Percentiles rank a stretch among this genome's conserved stretches.
These are phyloP conservation scores for Pangasius mekongensis DNA, from an alignment of 2,797 vertebrate genomes.

Conservation along the genomic window DNA sequence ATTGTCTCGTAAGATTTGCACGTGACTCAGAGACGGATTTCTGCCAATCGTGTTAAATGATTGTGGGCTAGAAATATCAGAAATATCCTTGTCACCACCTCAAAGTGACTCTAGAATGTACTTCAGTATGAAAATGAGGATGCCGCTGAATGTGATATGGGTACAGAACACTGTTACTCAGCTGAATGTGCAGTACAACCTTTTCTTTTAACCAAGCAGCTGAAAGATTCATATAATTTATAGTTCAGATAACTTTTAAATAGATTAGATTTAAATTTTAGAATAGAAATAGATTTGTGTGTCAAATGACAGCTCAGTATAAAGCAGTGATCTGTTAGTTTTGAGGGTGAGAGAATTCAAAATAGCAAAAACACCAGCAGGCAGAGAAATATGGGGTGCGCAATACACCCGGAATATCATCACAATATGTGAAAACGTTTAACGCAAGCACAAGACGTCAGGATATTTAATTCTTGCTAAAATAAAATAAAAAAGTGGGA, in stretches of 20 bases:
- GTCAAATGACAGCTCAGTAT: background rate
- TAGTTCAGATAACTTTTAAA: background rate
- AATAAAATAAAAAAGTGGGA: too few relatives aligned
- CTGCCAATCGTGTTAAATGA: background rate
- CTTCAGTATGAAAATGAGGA: background rate
- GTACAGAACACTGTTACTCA: background rate
- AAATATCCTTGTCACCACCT: constrained; percentile 13
- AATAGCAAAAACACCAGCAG: too few relatives aligned
- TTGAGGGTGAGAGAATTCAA: too few relatives aligned
- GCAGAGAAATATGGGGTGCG: too few relatives aligned
- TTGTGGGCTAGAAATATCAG: background rate
- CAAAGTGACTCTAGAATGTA: constrained; percentile 9
- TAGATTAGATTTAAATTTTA: too few relatives aligned
- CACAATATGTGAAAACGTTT: too few relatives aligned
- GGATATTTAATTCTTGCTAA: too few relatives aligned
- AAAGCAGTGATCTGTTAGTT: background rate
- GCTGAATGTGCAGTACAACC: background rate
- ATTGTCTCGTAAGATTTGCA: constrained; percentile 8
- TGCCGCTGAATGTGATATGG: background rate
- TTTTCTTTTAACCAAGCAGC: background rate
- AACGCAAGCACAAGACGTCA: too few relatives aligned
- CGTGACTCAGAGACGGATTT: background rate
- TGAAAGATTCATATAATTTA: background rate
- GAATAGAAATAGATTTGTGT: too few relatives aligned
- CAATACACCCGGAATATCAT: too few relatives aligned